A percentile compares a stretch with the other conserved stretches of the same genome.
Evolutionary conservation across 2,888 invertebrate genomes (phyloP).

Genomic region (Lasioglossum calceatum): DNA sequence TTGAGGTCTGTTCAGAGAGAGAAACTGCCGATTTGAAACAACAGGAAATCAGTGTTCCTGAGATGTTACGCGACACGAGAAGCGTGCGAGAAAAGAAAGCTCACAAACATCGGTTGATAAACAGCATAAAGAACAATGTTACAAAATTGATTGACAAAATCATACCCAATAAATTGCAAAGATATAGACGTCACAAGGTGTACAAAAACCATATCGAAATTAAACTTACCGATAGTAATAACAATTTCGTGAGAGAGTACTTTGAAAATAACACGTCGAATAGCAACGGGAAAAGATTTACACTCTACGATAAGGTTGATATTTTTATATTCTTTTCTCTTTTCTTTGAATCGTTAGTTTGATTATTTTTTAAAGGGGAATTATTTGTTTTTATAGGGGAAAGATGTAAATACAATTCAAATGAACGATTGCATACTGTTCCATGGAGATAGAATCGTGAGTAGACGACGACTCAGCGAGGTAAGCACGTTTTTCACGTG

Average conservation of each 20-base stretch:
- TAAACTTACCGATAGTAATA: constrained; percentile 20
- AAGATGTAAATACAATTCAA: constrained; percentile 30
- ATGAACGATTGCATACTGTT: constrained; percentile 67
- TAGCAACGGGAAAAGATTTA: not conserved
- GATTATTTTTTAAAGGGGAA: not conserved
- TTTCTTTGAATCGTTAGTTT: not conserved
- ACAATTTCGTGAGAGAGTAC: constrained; percentile 20
- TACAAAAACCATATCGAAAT: not conserved
- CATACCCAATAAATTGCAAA: not conserved
- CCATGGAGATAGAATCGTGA: constrained; percentile 77
- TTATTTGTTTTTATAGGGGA: constrained; percentile 36
- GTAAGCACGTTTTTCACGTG: constrained; percentile 60
- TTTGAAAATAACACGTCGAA: not conserved
- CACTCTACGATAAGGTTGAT: constrained; percentile 34
- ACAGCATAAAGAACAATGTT: constrained; percentile 12
- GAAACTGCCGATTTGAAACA: not conserved
- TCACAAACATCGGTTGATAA: not conserved
- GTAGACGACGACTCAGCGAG: constrained; percentile 75
- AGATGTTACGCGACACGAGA: not conserved
- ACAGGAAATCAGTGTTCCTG: not conserved
- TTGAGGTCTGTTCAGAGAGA: not conserved
- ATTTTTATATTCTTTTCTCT: not conserved
- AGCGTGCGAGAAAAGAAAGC: not conserved
- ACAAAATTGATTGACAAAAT: constrained; percentile 10
- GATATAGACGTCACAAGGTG: not conserved